Percentiles rank a stretch among this genome's conserved stretches.
Conservation (phyloP, 2,888 invertebrate species). For the Micoletzkya japonica region DNA sequence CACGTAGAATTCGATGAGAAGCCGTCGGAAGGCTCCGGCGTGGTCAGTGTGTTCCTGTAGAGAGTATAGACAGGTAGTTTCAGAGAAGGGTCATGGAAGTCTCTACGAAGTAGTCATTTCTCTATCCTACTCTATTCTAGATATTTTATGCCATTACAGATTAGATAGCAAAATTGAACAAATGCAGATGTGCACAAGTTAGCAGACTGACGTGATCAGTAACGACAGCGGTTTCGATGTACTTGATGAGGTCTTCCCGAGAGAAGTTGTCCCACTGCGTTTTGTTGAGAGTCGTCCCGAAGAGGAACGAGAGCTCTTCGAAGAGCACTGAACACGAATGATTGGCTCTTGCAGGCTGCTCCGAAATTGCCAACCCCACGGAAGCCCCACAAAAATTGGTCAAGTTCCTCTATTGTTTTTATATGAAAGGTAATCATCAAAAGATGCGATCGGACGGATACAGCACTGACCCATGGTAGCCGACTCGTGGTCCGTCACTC, state of each 20-base stretch:
- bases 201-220: slow-evolving; percentile 7
- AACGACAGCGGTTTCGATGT: slow-evolving; percentile 15
- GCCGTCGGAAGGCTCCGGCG: slow-evolving; percentile 28
- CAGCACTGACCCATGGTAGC: slow-evolving; percentile 32
- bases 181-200: background rate
- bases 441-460: no score
- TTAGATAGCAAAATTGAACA: background rate
- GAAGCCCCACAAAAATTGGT: no score
- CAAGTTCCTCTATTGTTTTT: no score
- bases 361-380: no score
- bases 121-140: background rate
- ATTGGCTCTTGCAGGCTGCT: no score
- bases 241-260: slow-evolving; percentile 9
- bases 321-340: background rate
- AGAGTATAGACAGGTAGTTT: background rate
- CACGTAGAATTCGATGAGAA: slow-evolving; percentile 38
- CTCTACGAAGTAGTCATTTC: background rate
- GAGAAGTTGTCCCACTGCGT: background rate
- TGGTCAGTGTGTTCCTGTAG: slow-evolving; percentile 17
- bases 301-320: background rate
- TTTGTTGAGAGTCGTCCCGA: background rate
- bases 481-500: slow-evolving; percentile 39
- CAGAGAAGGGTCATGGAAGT: background rate
- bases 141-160: background rate
- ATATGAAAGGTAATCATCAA: no score